Evolutionary conservation across 2,797 vertebrate genomes (phyloP), one percentile per base, ranked within the genome.

Genomic region (Sphenopsis melanotis): DNA sequence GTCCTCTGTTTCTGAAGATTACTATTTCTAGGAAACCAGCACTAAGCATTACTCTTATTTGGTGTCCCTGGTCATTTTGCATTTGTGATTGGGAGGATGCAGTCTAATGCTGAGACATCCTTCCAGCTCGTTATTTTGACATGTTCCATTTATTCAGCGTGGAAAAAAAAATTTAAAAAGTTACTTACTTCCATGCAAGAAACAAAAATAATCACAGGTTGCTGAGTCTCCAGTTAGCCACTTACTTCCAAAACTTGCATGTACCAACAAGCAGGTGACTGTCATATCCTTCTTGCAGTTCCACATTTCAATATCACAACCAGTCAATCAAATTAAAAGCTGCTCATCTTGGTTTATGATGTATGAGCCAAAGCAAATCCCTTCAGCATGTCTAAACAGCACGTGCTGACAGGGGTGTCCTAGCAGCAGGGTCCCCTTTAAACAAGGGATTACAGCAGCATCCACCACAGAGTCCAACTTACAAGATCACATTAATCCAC

Each of bases 301-400:
- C 83, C 69, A 83, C 17, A 21, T 83, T 71, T 74, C 65, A 53
- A 23, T 74, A 92, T 76, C 82, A 86, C 36, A 37, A 64, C 30
- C 65, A 55, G 22, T 49, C 86, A 63, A 79, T 66, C 74, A 69
- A 91, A 92, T 71, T 34, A 92, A 92, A 94, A 94, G 46, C 87
- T 44, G 79, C 36, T 34, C 36, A 20, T 21, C 42, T 52, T 68
- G 42, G 18, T 44, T 93, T 71, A 65, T 11, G 75, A 66, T 61
- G 82, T 6, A 64, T 0, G 0, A 89, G 68, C 71, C 0, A 0
- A 71, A 91, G 84, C 71, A 91, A 94, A 95, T 87, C 57, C 75
- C 86, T 68, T 94, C 78, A 87, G 83, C 50, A 11, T n/a, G 61
- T 68, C 68, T 77, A 87, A 95, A 84, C 0, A 85, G 64, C 57